Conservation (phyloP, 2,113 vertebrate species). For the Trichomycterus rosablanca region DNA sequence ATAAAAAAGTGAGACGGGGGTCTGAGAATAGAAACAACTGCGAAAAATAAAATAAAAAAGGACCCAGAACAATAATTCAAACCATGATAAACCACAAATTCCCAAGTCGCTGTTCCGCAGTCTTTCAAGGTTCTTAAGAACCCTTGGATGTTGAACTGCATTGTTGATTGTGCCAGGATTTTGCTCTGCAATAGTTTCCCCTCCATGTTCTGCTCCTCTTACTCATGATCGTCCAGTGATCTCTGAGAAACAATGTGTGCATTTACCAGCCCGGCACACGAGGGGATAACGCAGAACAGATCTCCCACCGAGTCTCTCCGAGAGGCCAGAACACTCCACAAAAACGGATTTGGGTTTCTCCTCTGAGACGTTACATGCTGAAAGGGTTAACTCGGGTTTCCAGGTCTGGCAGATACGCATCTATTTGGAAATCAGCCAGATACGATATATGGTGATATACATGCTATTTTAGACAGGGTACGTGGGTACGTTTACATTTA, state of each 20-base stretch:
- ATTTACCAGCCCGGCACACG: not conserved
- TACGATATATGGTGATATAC: too few species aligned
- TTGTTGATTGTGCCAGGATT: not conserved
- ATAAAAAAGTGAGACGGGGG: not conserved
- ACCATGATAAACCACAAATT: conserved; percentile 3
- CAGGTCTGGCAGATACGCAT: too few species aligned
- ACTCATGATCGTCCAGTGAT: not conserved
- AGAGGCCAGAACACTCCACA: conserved; percentile 14
- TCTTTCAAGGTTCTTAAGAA: not conserved
- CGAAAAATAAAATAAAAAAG: conserved; percentile 1
- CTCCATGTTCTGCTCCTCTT: not conserved
- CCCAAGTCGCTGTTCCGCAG: conserved; percentile 12
- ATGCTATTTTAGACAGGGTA: too few species aligned
- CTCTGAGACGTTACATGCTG: too few species aligned
- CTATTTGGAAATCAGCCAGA: too few species aligned
- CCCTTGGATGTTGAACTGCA: too few species aligned
- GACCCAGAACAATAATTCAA: not conserved
- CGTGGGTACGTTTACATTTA: too few species aligned
- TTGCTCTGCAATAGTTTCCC: not conserved
- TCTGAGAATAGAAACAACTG: conserved; percentile 12
- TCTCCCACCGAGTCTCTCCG: not conserved
- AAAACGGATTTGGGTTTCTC: too few species aligned
- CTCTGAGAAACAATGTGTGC: conserved; percentile 10
- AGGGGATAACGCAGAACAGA: conserved; percentile 11
- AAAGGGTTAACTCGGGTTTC: too few species aligned